Evolutionary conservation across 1,140 invertebrate genomes (phyloP).

Genomic region (Drosophila bipectinata): DNA sequence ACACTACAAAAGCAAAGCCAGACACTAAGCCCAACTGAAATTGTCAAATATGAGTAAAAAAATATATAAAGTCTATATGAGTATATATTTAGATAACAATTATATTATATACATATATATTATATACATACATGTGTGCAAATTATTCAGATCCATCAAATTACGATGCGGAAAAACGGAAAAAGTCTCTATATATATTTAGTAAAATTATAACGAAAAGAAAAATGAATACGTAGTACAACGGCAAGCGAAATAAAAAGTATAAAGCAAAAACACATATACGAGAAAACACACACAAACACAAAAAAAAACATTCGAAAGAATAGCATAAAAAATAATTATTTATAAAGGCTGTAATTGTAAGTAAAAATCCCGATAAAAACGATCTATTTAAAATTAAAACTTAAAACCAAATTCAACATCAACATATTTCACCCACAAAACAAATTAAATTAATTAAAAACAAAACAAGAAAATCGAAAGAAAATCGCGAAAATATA

Average conservation of each 20-base stretch:
- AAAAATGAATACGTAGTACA: conserved; percentile 76
- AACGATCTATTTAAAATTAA: conserved; percentile 40
- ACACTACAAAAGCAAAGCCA: conserved; percentile 76
- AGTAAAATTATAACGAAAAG: conserved; percentile 76
- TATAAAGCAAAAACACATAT: conserved; percentile 75
- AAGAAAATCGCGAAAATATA: conserved; percentile 48
- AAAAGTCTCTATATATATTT: conserved; percentile 70
- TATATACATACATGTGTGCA: conserved; percentile 76
- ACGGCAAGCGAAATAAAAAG: conserved; percentile 77
- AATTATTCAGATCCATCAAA: conserved; percentile 75
- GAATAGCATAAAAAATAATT: conserved; percentile 70
- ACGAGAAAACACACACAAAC: conserved; percentile 18
- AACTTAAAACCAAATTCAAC: conserved; percentile 51
- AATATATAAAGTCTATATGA: conserved; percentile 67
- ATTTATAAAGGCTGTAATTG: conserved; percentile 84
- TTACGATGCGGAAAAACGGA: conserved; percentile 45
- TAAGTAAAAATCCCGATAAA: conserved; percentile 75
- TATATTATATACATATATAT: conserved; percentile 68
- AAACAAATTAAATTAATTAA: conserved; percentile 74
- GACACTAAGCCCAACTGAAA: conserved; percentile 82
- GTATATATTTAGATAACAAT: conserved; percentile 82
- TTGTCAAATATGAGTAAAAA: conserved; percentile 73
- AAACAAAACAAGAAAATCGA: conserved; percentile 34
- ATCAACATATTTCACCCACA: conserved; percentile 78
- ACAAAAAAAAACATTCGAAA: conserved; percentile 20